These are phyloP conservation scores for Ecdyonurus torrentis DNA, from an alignment of 2,888 invertebrate genomes.

Conservation along the genomic window DNA sequence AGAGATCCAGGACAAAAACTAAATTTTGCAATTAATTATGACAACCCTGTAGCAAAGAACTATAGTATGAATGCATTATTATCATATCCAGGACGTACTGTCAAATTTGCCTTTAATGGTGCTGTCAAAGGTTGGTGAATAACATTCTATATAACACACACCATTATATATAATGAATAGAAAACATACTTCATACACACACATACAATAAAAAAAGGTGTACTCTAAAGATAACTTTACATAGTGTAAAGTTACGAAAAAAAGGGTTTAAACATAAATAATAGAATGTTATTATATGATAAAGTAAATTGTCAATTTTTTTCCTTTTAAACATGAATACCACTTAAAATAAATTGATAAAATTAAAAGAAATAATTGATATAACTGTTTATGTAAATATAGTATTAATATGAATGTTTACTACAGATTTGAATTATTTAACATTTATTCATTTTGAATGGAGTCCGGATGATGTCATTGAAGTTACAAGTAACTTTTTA, in stretches of 20 bases:
- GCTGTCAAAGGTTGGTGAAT: slow-evolving; percentile 30
- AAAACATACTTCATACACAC: no score
- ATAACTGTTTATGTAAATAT: no score
- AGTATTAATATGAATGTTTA: not conserved
- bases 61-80: slow-evolving; percentile 44
- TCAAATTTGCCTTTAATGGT: slow-evolving; percentile 49
- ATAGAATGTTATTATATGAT: slow-evolving; percentile 14
- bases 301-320: slow-evolving; percentile 21
- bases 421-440: slow-evolving; percentile 13
- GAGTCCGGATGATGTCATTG: slow-evolving; percentile 45
- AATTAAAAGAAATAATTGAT: no score
- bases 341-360: no score
- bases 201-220: no score
- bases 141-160: not conserved
- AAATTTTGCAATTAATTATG: slow-evolving; percentile 40
- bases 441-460: slow-evolving; percentile 32
- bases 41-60: slow-evolving; percentile 39
- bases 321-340: slow-evolving; percentile 7
- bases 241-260: no score
- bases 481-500: slow-evolving; percentile 24
- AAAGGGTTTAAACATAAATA: no score
- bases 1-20: slow-evolving; percentile 62
- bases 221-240: no score
- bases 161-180: no score
- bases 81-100: slow-evolving; percentile 57